Conservation (phyloP, 1,140 invertebrate species). For the Drosophila ercepeae region DNA sequence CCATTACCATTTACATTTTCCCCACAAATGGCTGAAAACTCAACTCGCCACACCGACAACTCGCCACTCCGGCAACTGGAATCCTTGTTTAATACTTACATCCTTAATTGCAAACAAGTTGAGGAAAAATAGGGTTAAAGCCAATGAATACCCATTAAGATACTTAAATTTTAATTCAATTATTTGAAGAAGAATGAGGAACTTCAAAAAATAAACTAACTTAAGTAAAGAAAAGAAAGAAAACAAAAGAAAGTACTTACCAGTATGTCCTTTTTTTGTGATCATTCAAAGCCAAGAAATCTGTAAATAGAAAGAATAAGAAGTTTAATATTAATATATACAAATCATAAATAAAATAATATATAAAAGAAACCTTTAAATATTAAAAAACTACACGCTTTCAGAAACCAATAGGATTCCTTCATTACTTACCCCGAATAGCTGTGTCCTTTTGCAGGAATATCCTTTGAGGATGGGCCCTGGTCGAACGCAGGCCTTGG, state of each 20-base stretch:
- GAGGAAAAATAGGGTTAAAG: neutral
- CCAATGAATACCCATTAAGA: neutral
- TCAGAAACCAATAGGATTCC: too few relatives aligned
- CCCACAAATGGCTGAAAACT: slow-evolving; percentile 32
- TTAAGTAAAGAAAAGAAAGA: too few relatives aligned
- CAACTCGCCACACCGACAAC: too few relatives aligned
- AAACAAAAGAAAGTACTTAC: too few relatives aligned
- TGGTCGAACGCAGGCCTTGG: neutral
- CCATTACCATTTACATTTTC: slow-evolving; percentile 22
- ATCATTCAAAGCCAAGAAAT: too few relatives aligned
- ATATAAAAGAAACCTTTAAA: neutral
- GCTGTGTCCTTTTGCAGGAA: neutral
- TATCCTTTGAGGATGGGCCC: neutral
- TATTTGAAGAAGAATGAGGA: neutral
- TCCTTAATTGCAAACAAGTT: slow-evolving; percentile 31
- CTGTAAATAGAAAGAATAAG: too few relatives aligned
- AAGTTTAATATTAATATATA: too few relatives aligned
- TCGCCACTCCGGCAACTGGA: slow-evolving; percentile 10
- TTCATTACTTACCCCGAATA: neutral
- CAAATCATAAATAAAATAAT: too few relatives aligned
- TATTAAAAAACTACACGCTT: too few relatives aligned
- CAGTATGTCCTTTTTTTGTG: too few relatives aligned
- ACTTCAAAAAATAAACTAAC: too few relatives aligned
- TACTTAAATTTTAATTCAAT: neutral
- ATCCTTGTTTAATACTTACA: slow-evolving; percentile 55